Base-by-base conservation (phyloP, 2,113 vertebrate species). In the Pleuronectes platessa region DNA sequence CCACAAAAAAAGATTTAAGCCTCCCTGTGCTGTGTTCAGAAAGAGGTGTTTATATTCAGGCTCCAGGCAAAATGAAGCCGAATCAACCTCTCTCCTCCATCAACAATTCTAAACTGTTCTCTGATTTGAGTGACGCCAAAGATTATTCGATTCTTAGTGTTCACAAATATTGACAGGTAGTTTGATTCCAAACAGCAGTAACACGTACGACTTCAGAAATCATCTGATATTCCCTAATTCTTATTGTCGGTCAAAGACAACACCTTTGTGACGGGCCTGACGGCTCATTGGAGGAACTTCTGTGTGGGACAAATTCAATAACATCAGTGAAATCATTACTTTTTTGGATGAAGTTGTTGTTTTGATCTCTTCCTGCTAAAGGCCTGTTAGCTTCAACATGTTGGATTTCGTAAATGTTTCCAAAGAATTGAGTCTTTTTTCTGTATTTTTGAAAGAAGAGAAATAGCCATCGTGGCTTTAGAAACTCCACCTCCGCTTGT, bases 261-360 rank as follows among this genome's bases (percentile, higher is more conserved):
- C 11, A 7, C 51, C 9, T 2, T 21, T 21, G 1, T 11, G 51
- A 54, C 51, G 21, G 51, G 8, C 6, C 51, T 21, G 20, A 54
- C 20, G 10, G 51, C 51, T 15, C 51, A 54, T 15, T 54, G 6
- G 51, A n/a, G 51, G 9, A n/a, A 54, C 12, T 18, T 6, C 15
- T 54, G 20, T 54, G 20, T 54, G 20, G 51, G 51, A 0, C 20
- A n/a, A n/a, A 54, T 54, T 10, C 51, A 54, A 54, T 54, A 9
- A n/a, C 13, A n/a, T 54, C 14, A n/a, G 51, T 54, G 18, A 20
- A 21, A n/a, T 54, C 51, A 10, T 80, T 59, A 71, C 14, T 71
- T 64, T 77, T 66, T 53, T 68, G 53, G 51, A 26, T 20, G 45
- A 74, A 74, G 8, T 53, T 61, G 68, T 54, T 61, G 59, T 67